Base-by-base conservation (phyloP, 2,888 invertebrate genomes). In the Gymnoscelis rufifasciata region DNA sequence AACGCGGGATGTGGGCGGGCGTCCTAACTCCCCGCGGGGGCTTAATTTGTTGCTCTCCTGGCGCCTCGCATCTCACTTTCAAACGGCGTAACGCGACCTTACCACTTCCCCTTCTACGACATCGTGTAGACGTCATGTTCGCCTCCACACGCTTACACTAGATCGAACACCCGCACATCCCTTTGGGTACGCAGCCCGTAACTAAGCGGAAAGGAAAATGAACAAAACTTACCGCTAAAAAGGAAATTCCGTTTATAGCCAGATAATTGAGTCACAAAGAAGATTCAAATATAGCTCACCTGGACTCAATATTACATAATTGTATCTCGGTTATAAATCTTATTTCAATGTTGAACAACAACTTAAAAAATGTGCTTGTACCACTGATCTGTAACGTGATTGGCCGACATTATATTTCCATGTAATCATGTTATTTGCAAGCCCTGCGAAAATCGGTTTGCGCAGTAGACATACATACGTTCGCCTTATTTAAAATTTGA, bases 31-130 rank as follows among this genome's bases (percentile, higher is more conserved):
- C 82, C 82, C 77, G 77, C 80, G 72, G 87, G 82, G 82, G 81
- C 84, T 84, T 88, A 88, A 88, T 88, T 88, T 88, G 87, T 88
- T 87, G 87, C 86, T 86, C 87, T 86, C 87, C 79, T 83, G 87
- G 82, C 87, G 83, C 87, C 83, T 81, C 79, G 82, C 79, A 78
- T 87, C 86, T 87, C 86, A 83, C 82, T 87, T 87, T 82, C 87
- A 83, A 83, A 83, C 82, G 81, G 78, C 77, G 87, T 86, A 84
- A 87, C 80, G 75, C 82, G 81, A 88, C 84, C 88, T 84, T 74
- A 78, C 79, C 78, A 71, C 74, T 75, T 74, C 77, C 80, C 81
- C 77, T 74, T 65, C 73, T 62, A 69, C 61, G 63, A 58, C 70
- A 66, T 67, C 69, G 66, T 74, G 72, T 74, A 71, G 63, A 68